A percentile compares a stretch with the other conserved stretches of the same genome.
These are phyloP conservation scores for Xiphophorus maculatus DNA, from an alignment of 2,113 vertebrate genomes.

Conservation along the genomic window DNA sequence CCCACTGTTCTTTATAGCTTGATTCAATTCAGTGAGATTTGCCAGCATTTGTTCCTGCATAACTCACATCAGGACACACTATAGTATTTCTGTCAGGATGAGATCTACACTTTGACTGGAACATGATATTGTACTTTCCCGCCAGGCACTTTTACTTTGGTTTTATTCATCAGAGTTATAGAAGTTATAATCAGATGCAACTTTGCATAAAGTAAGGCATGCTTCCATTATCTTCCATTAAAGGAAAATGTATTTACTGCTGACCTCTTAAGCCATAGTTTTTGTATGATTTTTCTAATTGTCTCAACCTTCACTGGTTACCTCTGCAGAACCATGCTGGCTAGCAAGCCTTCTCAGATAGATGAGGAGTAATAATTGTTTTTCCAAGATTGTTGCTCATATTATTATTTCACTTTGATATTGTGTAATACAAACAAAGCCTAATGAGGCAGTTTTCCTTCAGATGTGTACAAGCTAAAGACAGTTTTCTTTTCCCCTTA, in stretches of 20 bases:
- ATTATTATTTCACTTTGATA: too few species aligned
- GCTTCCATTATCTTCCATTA: background rate
- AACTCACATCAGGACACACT: too few species aligned
- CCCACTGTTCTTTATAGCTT: background rate
- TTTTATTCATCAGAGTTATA: background rate
- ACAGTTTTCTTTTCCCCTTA: background rate
- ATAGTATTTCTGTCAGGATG: too few species aligned
- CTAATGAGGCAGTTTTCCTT: background rate
- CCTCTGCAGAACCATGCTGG: too few species aligned
- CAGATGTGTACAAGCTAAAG: background rate
- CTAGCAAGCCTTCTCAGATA: too few species aligned
- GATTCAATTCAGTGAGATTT: background rate
- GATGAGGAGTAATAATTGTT: too few species aligned
- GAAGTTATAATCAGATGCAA: background rate
- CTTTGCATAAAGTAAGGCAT: too few species aligned
- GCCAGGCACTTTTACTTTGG: background rate
- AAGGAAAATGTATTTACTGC: background rate
- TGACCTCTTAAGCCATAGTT: background rate
- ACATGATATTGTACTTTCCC: background rate
- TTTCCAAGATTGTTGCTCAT: too few species aligned
- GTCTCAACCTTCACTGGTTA: background rate
- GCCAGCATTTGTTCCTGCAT: too few species aligned
- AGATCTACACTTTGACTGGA: background rate
- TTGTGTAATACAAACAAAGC: too few species aligned
- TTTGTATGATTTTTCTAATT: background rate